phyloP scores from a whole-genome alignment of 2,113 vertebrate species.

The Sorex fumeus region DNA sequence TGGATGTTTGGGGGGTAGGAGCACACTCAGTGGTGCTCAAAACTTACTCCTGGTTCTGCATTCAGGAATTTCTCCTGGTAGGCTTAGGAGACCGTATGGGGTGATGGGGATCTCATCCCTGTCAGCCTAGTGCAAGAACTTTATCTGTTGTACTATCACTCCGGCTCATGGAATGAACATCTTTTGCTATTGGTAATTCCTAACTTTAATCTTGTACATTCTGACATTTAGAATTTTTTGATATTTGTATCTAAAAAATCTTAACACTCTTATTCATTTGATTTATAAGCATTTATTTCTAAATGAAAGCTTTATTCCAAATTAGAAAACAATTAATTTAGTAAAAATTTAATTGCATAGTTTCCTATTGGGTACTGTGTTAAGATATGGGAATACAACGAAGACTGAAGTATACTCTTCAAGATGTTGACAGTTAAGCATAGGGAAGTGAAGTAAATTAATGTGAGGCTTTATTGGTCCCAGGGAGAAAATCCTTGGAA shows the following conservation, averaged over 20 bases:
- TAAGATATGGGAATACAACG: neutral
- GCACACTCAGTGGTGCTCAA: no score
- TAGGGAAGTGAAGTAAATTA: neutral
- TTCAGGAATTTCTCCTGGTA: no score
- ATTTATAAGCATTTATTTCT: neutral
- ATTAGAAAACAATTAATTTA: conserved; percentile 6
- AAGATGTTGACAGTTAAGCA: conserved; percentile 36
- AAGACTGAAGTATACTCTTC: neutral
- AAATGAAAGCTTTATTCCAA: conserved; percentile 22
- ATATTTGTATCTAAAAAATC: neutral
- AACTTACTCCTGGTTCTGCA: no score
- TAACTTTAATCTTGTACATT: no score
- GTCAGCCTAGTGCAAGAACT: no score
- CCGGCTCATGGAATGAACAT: no score
- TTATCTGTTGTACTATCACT: no score
- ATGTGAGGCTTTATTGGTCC: neutral
- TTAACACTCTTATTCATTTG: neutral
- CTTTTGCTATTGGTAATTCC: no score
- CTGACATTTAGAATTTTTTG: neutral
- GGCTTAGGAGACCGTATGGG: no score
- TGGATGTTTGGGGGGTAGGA: no score
- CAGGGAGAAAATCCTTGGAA: neutral
- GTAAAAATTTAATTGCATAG: neutral
- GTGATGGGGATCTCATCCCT: no score
- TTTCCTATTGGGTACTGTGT: neutral